Evolutionary conservation across 2,888 invertebrate genomes (phyloP), one percentile per base, ranked within the genome.

Genomic region (Macropis europaea): DNA sequence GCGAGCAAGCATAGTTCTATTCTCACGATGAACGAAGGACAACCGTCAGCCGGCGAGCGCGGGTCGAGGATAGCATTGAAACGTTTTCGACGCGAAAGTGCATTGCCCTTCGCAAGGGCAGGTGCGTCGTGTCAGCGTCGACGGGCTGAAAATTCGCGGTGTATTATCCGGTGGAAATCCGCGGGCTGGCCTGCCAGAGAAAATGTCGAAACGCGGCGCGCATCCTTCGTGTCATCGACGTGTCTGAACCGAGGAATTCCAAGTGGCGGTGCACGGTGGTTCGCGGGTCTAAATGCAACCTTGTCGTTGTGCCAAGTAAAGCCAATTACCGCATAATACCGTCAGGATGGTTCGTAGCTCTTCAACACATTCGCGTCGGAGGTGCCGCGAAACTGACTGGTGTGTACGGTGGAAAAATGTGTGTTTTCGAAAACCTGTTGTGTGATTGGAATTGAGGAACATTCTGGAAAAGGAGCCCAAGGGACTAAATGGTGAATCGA

Each of bases 261-360:
- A 32, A 56, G n/a, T 54, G 64, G 68, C 64, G 34, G 42, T 45
- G 50, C 50, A 26, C 56, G 50, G 17, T 38, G 66, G 36, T 43
- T 42, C 47, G 42, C 64, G 40, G 19, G 13, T 40, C 54, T 69
- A 71, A 75, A 59, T 62, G 66, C 66, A 54, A 63, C 61, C 73
- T 76, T 73, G 77, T 73, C 73, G 32, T 26, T 34, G 38, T 73
- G 75, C 73, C 77, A 75, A 77, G 75, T 68, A 66, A 67, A 54
- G 77, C 72, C 77, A 77, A 77, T 79, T 77, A 79, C 67, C 38
- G 62, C 68, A 77, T 73, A 62, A 75, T 62, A 69, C 53, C 50
- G 45, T 19, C 17, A 54, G 48, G 56, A 43, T 63, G 30, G 64
- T 69, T 61, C 45, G 57, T 48, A 36, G 24, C 54, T 56, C 48